Base-by-base conservation (phyloP, 2,888 invertebrate species). In the Oscheius sp. region DNA sequence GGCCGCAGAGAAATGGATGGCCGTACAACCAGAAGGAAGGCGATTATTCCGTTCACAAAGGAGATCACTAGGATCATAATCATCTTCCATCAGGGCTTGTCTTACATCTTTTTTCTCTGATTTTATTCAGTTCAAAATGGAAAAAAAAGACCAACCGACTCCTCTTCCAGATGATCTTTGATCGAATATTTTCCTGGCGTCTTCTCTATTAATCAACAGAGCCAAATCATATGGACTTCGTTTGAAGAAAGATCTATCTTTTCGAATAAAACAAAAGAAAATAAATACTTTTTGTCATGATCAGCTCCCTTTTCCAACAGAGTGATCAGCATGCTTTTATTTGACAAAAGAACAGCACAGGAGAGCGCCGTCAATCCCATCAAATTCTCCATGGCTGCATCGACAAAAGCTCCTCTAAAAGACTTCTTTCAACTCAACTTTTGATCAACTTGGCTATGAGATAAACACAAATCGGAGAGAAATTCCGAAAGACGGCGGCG, bases 401-500 rank as follows among this genome's bases (percentile, higher is more conserved):
- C 75, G 25, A 77, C 31, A n/a, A 53, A 50, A 1, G 73, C 71
- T 12, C 72, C 74, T 27, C 71, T 64, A 20, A 34, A 65, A 58
- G 8, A 33, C 0, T n/a, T n/a, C n/a, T n/a, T n/a, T n/a, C n/a
- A n/a, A n/a, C n/a, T 25, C 15, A 15, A 25, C n/a, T 6, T 1
- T 12, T 33, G 15, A 8, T 45, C 1, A 20, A 64, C 69, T 64
- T 63, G 65, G 61, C 61, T 6, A 65, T 72, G 37, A 78, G 65
- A 52, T 72, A 78, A 8, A 68, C 73, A 45, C 75, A 79, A 31
- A 80, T 79, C 15, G 76, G 72, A 0, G 81, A 70, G 6, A 70
- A 73, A 23, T 75, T 75, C 42, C 73, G 65, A 50, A 72, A 79
- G 12, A 81, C 79, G 8, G 82, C 82, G 8, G 79, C 80, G 50